Conservation (phyloP, 2,797 vertebrate species). For the Ambastaia sidthimunki region DNA sequence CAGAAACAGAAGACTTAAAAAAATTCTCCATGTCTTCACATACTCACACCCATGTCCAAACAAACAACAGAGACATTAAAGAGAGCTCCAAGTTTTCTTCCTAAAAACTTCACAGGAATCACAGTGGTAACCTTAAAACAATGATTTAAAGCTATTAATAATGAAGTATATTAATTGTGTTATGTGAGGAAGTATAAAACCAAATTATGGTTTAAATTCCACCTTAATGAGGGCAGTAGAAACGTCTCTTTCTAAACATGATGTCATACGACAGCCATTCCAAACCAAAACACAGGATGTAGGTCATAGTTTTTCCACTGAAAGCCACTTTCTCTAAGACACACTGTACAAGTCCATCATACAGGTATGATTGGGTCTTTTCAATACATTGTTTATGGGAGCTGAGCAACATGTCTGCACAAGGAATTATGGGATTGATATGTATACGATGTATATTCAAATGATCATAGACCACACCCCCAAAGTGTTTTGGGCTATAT, state of each 20-base stretch:
- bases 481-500: neutral
- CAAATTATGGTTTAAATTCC: neutral
- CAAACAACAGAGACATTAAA: too few relatives aligned
- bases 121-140: neutral
- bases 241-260: conserved; percentile 3
- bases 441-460: too few relatives aligned
- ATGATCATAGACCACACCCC: neutral
- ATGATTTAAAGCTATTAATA: neutral
- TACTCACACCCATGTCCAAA: too few relatives aligned
- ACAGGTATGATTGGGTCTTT: neutral
- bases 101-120: neutral
- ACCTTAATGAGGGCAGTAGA: neutral
- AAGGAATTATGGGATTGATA: neutral
- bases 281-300: conserved; percentile 21
- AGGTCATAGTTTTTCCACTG: conserved; percentile 6
- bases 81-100: too few relatives aligned
- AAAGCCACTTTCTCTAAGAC: neutral
- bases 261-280: conserved; percentile 23
- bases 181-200: neutral
- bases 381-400: neutral
- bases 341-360: neutral
- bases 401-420: neutral
- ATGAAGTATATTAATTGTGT: neutral
- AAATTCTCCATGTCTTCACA: too few relatives aligned
- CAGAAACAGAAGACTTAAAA: too few relatives aligned